phyloP scores from a whole-genome alignment of 2,797 vertebrate genomes.

The Limnodromus scolopaceus region DNA sequence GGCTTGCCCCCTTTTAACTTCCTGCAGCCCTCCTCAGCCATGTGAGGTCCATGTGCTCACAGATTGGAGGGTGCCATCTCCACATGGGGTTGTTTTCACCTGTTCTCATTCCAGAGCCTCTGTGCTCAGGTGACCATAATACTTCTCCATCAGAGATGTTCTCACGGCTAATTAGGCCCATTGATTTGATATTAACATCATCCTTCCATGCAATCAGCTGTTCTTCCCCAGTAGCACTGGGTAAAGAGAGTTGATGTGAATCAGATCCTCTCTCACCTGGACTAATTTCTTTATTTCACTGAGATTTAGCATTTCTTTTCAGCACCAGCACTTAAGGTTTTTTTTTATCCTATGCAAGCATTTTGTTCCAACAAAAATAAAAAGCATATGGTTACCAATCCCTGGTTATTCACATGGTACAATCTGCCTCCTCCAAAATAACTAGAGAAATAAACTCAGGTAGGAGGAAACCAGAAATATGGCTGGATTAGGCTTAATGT shows the following conservation, averaged over 20 bases:
- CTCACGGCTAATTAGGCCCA: not conserved
- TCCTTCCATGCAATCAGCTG: not conserved
- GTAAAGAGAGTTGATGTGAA: not conserved
- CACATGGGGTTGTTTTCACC: not conserved
- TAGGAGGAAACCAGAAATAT: not conserved
- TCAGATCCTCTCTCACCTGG: not conserved
- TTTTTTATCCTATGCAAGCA: too few species aligned
- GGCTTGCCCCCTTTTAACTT: not conserved
- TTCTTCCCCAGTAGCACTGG: not conserved
- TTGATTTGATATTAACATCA: not conserved
- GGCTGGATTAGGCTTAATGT: not conserved
- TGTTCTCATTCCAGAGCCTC: not conserved
- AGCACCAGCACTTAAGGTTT: not conserved
- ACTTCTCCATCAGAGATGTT: not conserved
- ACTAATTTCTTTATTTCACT: not conserved
- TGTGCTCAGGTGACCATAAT: not conserved
- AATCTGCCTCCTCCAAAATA: not conserved
- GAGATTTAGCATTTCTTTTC: not conserved
- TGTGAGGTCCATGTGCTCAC: accelerated
- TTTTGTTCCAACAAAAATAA: not conserved
- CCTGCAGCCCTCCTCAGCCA: not conserved
- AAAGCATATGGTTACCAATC: not conserved
- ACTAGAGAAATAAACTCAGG: not conserved
- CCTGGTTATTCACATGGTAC: not conserved
- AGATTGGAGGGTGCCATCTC: not conserved